Evolutionary conservation across 2,888 invertebrate species (phyloP).

Genomic region (Lochmaea crataegi): DNA sequence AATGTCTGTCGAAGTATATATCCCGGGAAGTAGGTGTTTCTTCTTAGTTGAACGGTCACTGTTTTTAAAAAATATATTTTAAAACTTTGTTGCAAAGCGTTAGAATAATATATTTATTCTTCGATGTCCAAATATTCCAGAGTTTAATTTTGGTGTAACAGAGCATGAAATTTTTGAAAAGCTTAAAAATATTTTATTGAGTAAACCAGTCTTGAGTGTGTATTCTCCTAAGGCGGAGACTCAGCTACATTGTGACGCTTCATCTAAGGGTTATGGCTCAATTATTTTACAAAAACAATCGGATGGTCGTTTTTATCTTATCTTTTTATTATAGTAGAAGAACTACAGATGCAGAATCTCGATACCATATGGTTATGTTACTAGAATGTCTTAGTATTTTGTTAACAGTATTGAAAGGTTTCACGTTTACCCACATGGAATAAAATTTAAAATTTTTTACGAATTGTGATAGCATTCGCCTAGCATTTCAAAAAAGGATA

Average conservation of each 20-base stretch:
- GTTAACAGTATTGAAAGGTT: conserved; percentile 50
- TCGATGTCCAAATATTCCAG: conserved; percentile 6
- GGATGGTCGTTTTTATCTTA: conserved; percentile 52
- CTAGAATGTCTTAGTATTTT: conserved; percentile 53
- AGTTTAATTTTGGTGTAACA: conserved; percentile 3
- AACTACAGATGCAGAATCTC: conserved; percentile 50
- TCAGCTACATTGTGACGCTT: conserved; percentile 59
- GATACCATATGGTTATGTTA: conserved; percentile 58
- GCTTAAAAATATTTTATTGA: conserved; percentile 45
- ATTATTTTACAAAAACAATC: conserved; percentile 55
- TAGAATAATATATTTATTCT: too few relatives aligned
- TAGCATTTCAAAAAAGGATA: neutral
- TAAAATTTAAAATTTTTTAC: conserved; percentile 53
- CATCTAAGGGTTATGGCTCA: conserved; percentile 53
- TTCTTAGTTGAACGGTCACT: too few relatives aligned
- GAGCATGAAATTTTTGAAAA: conserved; percentile 41
- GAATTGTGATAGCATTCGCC: conserved; percentile 48
- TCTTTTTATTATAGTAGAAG: conserved; percentile 56
- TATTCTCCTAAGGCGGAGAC: conserved; percentile 54
- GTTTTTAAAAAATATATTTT: too few relatives aligned
- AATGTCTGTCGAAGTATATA: too few relatives aligned
- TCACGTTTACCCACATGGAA: conserved; percentile 4
- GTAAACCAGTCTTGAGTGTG: conserved; percentile 52
- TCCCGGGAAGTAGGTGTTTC: too few relatives aligned
- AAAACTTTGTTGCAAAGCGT: too few relatives aligned